Conservation (phyloP, 2,113 vertebrate species). For the Vulpes ferrilata region DNA sequence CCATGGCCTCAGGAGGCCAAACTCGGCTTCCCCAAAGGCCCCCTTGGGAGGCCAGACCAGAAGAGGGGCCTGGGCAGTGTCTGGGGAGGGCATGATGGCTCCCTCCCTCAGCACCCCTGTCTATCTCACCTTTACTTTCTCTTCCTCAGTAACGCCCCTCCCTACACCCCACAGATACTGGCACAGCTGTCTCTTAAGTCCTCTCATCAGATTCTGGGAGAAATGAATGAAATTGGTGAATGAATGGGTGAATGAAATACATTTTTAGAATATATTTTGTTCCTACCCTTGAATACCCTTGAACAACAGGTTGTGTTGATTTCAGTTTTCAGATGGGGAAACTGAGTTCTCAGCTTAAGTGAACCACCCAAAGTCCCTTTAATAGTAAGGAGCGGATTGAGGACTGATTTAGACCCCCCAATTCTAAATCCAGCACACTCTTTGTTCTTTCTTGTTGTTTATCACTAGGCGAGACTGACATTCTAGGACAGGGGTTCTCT, state of each 20-base stretch:
- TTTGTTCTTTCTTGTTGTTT: neutral
- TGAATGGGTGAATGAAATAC: neutral
- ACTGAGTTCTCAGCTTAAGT: neutral
- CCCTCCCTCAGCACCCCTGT: neutral
- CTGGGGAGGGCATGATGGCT: fast-evolving
- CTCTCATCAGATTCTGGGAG: neutral
- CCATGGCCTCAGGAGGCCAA: neutral
- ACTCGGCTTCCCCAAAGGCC: neutral
- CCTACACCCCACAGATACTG: neutral
- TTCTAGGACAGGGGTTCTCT: neutral
- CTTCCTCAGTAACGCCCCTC: neutral
- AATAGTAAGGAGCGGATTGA: neutral
- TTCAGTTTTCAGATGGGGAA: neutral
- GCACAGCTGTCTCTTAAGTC: neutral
- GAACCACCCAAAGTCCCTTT: neutral
- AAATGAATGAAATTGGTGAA: neutral
- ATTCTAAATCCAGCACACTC: neutral
- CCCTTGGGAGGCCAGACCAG: neutral
- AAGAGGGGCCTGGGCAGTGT: neutral
- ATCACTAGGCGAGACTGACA: neutral
- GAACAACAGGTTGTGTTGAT: neutral
- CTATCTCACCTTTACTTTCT: neutral
- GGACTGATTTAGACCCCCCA: neutral
- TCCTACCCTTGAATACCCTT: neutral
- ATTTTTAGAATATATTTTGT: neutral